These are phyloP conservation scores for Calameuta pallipes DNA, from an alignment of 2,888 invertebrate species.

Conservation along the genomic window DNA sequence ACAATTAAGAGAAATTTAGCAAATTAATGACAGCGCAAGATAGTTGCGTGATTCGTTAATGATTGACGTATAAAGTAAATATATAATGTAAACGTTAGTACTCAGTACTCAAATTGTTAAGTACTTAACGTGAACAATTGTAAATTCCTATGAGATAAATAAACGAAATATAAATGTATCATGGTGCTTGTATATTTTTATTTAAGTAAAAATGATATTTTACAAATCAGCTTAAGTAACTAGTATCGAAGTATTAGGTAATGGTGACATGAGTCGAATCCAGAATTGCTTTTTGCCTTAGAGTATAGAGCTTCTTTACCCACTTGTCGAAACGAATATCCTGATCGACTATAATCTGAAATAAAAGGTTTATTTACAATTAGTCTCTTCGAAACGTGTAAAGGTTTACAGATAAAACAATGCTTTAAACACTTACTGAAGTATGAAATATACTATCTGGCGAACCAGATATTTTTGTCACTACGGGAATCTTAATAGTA, in stretches of 20 bases:
- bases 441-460: conserved; percentile 60
- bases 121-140: conserved; percentile 22
- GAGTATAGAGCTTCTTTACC: conserved; percentile 76
- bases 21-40: background rate
- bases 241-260: conserved; percentile 11
- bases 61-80: background rate
- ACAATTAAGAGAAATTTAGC: background rate
- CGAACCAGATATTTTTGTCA: conserved; percentile 44
- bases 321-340: conserved; percentile 79
- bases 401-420: conserved; percentile 10
- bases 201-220: background rate
- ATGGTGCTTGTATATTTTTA: background rate
- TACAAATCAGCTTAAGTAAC: conserved; percentile 4
- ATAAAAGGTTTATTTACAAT: conserved; percentile 39
- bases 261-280: conserved; percentile 47
- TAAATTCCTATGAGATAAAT: conserved; percentile 25
- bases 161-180: conserved; percentile 14
- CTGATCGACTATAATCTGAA: conserved; percentile 77
- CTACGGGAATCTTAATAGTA: conserved; percentile 76
- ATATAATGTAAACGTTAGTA: conserved; percentile 1
- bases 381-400: background rate
- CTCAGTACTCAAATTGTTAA: conserved; percentile 13
- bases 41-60: background rate
- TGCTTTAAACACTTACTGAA: conserved; percentile 45
- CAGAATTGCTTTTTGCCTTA: conserved; percentile 73